Percentiles rank a stretch among this genome's conserved stretches.
Evolutionary conservation across 2,113 vertebrate species (phyloP).

Genomic region (Rhinoderma darwinii): DNA sequence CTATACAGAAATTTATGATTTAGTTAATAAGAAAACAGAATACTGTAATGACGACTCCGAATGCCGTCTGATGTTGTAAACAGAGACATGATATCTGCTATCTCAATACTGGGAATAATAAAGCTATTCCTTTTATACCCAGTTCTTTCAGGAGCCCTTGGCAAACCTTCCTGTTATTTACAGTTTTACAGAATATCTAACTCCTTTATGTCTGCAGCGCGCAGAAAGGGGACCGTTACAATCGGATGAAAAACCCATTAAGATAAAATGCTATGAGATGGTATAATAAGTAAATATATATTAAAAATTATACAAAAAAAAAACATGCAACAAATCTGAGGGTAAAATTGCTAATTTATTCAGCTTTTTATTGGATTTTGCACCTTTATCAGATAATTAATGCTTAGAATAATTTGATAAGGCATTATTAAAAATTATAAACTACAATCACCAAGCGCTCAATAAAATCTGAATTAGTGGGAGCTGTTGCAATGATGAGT

Average conservation of each 20-base stretch:
- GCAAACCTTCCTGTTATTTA: slow-evolving; percentile 38
- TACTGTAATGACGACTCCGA: neutral
- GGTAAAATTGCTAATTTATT: neutral
- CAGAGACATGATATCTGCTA: slow-evolving; percentile 39
- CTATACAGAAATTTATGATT: slow-evolving; percentile 40
- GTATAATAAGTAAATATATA: neutral
- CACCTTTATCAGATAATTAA: neutral
- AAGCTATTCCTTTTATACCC: slow-evolving; percentile 27
- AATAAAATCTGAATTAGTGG: too few relatives aligned
- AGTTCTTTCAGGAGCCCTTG: slow-evolving; percentile 8
- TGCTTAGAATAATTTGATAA: too few relatives aligned
- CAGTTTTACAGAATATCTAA: slow-evolving; percentile 11
- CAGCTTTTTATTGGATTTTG: neutral
- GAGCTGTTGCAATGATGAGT: too few relatives aligned
- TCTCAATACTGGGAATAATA: slow-evolving; percentile 32
- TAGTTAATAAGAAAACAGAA: slow-evolving; percentile 47
- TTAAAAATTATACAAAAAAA: neutral
- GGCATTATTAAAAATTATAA: too few relatives aligned
- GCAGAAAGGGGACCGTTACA: neutral
- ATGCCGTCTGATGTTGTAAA: slow-evolving; percentile 31
- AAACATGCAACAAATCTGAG: neutral
- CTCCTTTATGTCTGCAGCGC: slow-evolving; percentile 26
- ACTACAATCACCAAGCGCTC: too few relatives aligned
- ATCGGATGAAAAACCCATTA: slow-evolving; percentile 15
- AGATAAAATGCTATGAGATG: neutral